Conservation (phyloP, 2,797 vertebrate species). For the Pipistrellus nathusii region DNA sequence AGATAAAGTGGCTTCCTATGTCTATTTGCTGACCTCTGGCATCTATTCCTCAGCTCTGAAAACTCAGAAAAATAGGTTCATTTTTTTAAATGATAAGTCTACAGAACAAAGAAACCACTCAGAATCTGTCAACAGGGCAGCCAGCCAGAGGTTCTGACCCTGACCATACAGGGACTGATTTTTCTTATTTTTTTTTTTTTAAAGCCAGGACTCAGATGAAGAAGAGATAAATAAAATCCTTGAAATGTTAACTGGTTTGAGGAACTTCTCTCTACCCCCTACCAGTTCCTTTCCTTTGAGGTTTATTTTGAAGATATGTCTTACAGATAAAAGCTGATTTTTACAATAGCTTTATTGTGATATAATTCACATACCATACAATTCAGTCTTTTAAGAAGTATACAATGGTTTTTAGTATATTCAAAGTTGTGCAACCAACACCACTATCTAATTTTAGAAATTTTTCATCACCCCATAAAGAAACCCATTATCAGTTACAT, state of each 20-base stretch:
- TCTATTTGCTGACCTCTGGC: slow-evolving; percentile 18
- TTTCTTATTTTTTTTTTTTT: background rate
- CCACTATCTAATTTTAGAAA: background rate
- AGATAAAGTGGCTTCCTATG: slow-evolving; percentile 24
- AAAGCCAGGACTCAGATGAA: slow-evolving; percentile 60
- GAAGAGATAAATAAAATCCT: slow-evolving; percentile 14
- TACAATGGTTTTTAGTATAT: background rate
- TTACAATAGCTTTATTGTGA: slow-evolving; percentile 1
- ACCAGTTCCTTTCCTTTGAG: background rate
- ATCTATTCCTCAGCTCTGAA: slow-evolving; percentile 33
- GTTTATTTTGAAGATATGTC: slow-evolving; percentile 41
- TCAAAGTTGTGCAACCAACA: background rate
- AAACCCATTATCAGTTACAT: background rate
- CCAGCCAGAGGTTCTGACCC: slow-evolving; percentile 56
- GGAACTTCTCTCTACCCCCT: background rate
- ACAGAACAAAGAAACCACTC: slow-evolving; percentile 65
- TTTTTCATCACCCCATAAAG: background rate
- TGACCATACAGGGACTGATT: slow-evolving; percentile 41
- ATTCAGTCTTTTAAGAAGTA: background rate
- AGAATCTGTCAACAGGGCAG: slow-evolving; percentile 20
- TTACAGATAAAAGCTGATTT: slow-evolving; percentile 22
- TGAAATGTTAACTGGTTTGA: slow-evolving; percentile 13
- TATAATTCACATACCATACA: background rate
- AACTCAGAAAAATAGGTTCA: slow-evolving; percentile 36
- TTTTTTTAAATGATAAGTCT: slow-evolving; percentile 29